phyloP scores from a whole-genome alignment of 2,113 vertebrate species.

The Hemicordylus capensis region DNA sequence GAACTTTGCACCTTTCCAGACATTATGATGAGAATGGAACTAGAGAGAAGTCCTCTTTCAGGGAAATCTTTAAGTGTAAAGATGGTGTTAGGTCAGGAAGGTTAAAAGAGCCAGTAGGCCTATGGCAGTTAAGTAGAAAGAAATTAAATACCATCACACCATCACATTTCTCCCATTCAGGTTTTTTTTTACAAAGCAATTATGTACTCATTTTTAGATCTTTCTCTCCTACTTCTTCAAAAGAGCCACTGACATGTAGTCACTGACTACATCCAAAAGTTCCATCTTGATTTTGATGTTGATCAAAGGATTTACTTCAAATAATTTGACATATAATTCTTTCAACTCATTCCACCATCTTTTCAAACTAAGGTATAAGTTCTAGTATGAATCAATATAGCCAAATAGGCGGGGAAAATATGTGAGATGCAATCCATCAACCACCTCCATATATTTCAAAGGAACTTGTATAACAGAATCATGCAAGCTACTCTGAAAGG shows the following conservation, averaged over 20 bases:
- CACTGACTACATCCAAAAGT: conserved; percentile 48
- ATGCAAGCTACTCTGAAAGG: not conserved
- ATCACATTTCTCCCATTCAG: accelerated
- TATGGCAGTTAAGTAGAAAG: not conserved
- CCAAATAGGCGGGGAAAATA: not conserved
- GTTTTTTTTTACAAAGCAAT: not conserved
- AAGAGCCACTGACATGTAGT: conserved; percentile 27
- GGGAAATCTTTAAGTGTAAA: not conserved
- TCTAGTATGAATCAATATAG: conserved; percentile 34
- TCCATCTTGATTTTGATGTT: conserved; percentile 62
- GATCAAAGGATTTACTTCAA: conserved; percentile 46
- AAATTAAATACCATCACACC: conserved; percentile 32
- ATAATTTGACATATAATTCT: conserved; percentile 45
- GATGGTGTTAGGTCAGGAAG: not conserved
- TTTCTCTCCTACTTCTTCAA: conserved; percentile 41
- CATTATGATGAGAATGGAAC: no score
- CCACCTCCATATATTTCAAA: conserved; percentile 30
- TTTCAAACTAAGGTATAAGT: conserved; percentile 40
- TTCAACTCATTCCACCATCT: conserved; percentile 47
- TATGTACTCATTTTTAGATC: conserved; percentile 19
- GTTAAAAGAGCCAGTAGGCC: not conserved
- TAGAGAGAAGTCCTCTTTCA: not conserved
- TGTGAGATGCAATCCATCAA: not conserved
- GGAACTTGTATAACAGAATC: not conserved
- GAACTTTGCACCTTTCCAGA: not conserved